Conservation (phyloP, 2,797 vertebrate species). For the Pelochelys cantorii region DNA sequence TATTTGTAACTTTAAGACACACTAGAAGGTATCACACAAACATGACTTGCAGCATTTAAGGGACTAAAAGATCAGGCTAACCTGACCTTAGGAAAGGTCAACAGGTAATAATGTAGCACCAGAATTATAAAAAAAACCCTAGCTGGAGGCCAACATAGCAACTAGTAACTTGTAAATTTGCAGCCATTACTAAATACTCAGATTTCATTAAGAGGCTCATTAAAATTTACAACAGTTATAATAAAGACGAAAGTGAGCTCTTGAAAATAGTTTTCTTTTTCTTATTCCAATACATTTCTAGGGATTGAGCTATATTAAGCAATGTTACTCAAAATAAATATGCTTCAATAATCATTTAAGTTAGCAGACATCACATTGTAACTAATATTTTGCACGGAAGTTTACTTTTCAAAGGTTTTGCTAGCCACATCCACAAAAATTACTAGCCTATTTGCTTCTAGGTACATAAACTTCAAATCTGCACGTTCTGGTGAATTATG, state of each 20-base stretch:
- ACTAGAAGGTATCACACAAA: constrained; percentile 33
- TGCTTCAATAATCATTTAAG: neutral
- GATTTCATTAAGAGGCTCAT: constrained; percentile 21
- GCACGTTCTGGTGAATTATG: neutral
- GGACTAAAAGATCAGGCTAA: constrained; percentile 20
- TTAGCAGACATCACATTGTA: neutral
- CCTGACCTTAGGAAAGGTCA: constrained; percentile 32
- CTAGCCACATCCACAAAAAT: rapidly evolving
- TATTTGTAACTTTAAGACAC: constrained; percentile 37
- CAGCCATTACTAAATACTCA: neutral
- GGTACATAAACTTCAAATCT: neutral
- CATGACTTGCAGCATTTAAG: constrained; percentile 13
- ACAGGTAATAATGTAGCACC: neutral
- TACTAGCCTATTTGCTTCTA: rapidly evolving
- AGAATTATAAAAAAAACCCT: neutral
- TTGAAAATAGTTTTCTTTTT: constrained; percentile 11
- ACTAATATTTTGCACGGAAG: neutral
- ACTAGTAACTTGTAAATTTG: neutral
- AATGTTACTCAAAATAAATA: neutral
- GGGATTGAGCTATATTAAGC: neutral
- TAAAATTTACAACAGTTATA: constrained; percentile 32
- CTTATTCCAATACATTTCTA: neutral
- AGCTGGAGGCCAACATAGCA: neutral
- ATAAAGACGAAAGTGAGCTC: constrained; percentile 5
- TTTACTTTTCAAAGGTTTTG: neutral